Evolutionary conservation across 2,113 vertebrate genomes (phyloP), one percentile per base, ranked within the genome.

Genomic region (Calypte anna): DNA sequence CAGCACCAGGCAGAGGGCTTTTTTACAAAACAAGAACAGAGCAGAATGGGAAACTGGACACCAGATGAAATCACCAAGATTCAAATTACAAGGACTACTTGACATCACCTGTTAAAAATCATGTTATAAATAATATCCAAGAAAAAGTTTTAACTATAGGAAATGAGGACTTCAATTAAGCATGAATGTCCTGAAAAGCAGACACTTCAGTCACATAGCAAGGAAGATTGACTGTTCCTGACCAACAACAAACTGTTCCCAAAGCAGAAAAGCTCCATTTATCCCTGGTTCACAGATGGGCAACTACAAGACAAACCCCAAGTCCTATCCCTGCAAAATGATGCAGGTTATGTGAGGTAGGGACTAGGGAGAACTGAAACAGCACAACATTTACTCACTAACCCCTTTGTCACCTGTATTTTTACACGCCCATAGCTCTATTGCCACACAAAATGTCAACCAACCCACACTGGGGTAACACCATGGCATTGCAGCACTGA

Each of bases 401-500:
- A 23, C 11, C 16, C 57, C 48, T 53, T 3, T 31, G 9, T 19
- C 77, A 62, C 66, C 66, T 33, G 53, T 12, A 24, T 31, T 50
- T 44, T 38, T 11, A 57, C 12, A 12, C 2, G 7, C 38, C 64
- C 3, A 4, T 10, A 31, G 43, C 64, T 58, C 44, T 16, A 6
- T 6, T 48, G 25, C 51, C 17, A 21, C 57, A 46, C 46, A 22
- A 55, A 58, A 0, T 1, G 5, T 18, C 67, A 48, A 27, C 43
- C 83, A 63, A 1, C 17, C n/a, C 12, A 20, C 48, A 4, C 4
- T 2, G 6, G 23, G 75, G 55, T 16, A 38, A 38, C 46, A 18
- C 20, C 12, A 1, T 4, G 2, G 81, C 23, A 8, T 0, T 13
- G 55, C 13, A 11, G 28, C 8, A 1, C 64, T 61, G 3, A 7